These are phyloP conservation scores for Chrysemys picta DNA, from an alignment of 2,113 vertebrate genomes.

Conservation along the genomic window DNA sequence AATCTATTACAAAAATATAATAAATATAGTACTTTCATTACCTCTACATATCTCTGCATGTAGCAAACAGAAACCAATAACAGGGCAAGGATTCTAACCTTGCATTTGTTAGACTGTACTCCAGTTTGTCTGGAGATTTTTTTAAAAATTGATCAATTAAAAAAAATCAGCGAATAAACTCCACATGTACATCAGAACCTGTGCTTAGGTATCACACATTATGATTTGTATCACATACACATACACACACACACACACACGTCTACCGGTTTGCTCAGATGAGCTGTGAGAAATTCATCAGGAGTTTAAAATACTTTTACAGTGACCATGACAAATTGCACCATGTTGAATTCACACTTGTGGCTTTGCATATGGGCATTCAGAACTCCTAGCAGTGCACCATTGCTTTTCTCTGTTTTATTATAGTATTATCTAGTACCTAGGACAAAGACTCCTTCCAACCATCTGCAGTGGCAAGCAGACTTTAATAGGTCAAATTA, in stretches of 20 bases:
- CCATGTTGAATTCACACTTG: fast-evolving
- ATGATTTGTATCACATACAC: background rate
- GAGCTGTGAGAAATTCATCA: fast-evolving
- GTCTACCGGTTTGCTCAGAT: fast-evolving
- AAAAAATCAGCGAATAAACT: slow-evolving; percentile 17
- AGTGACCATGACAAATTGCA: fast-evolving
- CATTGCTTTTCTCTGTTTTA: background rate
- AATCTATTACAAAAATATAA: background rate
- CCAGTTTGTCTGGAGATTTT: slow-evolving; percentile 38
- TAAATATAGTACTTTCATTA: background rate
- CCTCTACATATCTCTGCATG: background rate
- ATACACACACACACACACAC: background rate
- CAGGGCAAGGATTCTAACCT: background rate
- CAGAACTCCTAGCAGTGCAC: background rate
- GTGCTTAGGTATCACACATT: background rate
- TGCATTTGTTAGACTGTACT: slow-evolving; percentile 57
- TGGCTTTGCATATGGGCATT: fast-evolving
- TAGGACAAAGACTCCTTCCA: background rate
- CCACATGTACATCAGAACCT: slow-evolving; percentile 34
- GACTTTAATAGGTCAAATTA: background rate
- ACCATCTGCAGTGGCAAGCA: background rate
- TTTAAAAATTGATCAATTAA: background rate
- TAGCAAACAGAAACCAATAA: background rate
- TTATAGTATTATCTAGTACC: background rate
- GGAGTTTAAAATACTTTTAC: background rate